Evolutionary conservation across 2,797 vertebrate species (phyloP).

Genomic region (Chaetodon trifasciatus): DNA sequence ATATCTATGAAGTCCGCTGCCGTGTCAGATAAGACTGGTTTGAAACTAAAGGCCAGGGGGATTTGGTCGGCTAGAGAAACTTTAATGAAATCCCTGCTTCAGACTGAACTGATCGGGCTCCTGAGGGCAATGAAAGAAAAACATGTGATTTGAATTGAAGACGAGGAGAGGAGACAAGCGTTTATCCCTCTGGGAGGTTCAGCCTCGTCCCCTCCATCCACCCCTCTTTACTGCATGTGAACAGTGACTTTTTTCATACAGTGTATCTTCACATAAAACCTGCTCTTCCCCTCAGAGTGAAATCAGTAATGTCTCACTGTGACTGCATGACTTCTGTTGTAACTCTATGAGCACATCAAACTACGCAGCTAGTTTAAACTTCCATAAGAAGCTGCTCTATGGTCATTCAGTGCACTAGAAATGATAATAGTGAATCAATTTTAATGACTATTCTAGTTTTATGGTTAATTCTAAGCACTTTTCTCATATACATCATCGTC

Average conservation of each 20-base stretch:
- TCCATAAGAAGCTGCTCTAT: not conserved
- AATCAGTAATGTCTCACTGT: not conserved
- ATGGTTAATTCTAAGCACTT: not conserved
- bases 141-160: slow-evolving; percentile 44
- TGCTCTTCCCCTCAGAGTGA: not conserved
- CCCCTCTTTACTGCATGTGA: slow-evolving; percentile 18
- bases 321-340: not conserved
- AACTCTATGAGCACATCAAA: not conserved
- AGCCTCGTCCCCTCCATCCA: not conserved
- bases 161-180: slow-evolving; percentile 21
- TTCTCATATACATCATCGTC: not conserved
- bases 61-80: too few species aligned
- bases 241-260: slow-evolving; percentile 35
- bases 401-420: not conserved
- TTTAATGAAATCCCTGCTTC: not conserved
- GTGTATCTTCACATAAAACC: slow-evolving; percentile 15
- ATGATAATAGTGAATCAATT: not conserved
- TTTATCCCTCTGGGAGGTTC: slow-evolving; percentile 67
- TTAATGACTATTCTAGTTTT: not conserved
- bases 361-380: not conserved
- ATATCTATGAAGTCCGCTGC: not conserved
- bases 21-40: not conserved
- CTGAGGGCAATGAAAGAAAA: slow-evolving; percentile 16
- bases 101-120: slow-evolving; percentile 16
- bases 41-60: too few species aligned